Percentiles rank a stretch among this genome's conserved stretches.
Conservation (phyloP, 2,113 vertebrate species). For the Centropus bengalensis region DNA sequence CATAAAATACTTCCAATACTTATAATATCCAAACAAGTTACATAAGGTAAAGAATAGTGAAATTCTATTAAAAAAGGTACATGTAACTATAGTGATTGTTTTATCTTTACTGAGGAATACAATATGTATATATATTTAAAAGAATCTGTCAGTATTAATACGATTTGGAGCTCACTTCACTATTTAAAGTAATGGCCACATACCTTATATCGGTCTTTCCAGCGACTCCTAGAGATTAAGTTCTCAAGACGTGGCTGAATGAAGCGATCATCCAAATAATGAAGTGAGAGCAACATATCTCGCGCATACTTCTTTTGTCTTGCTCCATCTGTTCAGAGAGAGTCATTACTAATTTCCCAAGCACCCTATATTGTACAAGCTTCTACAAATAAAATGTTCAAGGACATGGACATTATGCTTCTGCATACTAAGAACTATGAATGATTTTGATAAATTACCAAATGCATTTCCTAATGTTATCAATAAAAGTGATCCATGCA, state of each 20-base stretch:
- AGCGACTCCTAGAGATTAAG: conserved; percentile 80
- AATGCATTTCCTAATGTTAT: not conserved
- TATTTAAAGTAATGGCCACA: not conserved
- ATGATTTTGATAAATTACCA: not conserved
- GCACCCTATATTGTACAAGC: not conserved
- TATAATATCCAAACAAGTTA: not conserved
- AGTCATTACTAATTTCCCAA: not conserved
- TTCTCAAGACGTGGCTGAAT: conserved; percentile 84
- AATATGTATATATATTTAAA: not conserved
- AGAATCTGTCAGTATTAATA: not conserved
- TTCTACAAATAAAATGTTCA: not conserved
- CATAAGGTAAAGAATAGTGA: not conserved
- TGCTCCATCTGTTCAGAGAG: conserved; percentile 73
- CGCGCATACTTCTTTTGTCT: conserved; percentile 81
- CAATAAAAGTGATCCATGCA: not conserved
- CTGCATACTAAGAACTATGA: not conserved
- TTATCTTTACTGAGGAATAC: not conserved
- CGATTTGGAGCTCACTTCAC: not conserved
- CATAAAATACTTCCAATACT: not conserved
- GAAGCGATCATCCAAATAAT: conserved; percentile 80
- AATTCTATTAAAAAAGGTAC: not conserved
- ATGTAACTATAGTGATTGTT: not conserved
- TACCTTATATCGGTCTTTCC: conserved; percentile 86
- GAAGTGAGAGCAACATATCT: conserved; percentile 82
- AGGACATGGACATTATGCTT: not conserved